A percentile compares a stretch with the other conserved stretches of the same genome.
Evolutionary conservation across 2,797 vertebrate genomes (phyloP).

Genomic region (Gambusia yucatana): DNA sequence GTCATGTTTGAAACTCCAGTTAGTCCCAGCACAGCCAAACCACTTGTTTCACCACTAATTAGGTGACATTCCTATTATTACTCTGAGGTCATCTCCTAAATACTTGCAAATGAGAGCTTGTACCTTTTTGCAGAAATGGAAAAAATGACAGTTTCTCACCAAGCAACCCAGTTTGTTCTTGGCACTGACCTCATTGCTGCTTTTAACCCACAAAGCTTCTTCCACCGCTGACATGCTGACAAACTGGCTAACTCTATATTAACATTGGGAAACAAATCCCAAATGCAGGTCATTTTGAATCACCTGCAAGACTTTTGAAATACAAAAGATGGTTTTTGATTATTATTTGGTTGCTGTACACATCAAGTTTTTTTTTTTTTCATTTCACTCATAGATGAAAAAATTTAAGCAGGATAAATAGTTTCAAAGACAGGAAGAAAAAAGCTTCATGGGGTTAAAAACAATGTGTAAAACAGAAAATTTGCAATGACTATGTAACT

Average conservation of each 20-base stretch:
- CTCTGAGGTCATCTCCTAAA: slow-evolving; percentile 12
- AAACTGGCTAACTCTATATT: slow-evolving; percentile 29
- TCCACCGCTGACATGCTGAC: slow-evolving; percentile 15
- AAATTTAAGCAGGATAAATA: neutral
- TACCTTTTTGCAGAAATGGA: slow-evolving; percentile 13
- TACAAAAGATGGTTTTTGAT: neutral
- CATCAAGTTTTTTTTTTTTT: neutral
- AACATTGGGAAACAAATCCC: neutral
- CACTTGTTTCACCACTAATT: neutral
- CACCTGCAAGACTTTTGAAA: neutral
- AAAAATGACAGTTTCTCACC: neutral
- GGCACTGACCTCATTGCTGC: slow-evolving; percentile 1
- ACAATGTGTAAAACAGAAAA: neutral
- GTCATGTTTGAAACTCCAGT: neutral
- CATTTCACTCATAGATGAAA: no score
- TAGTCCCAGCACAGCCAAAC: neutral
- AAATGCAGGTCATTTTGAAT: neutral
- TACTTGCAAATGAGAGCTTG: neutral
- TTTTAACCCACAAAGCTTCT: slow-evolving; percentile 30
- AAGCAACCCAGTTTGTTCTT: slow-evolving; percentile 24
- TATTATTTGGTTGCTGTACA: neutral
- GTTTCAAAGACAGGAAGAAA: neutral
- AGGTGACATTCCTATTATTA: neutral
- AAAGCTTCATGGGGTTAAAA: neutral
- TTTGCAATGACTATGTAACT: neutral